These are phyloP conservation scores for Probaryconus sp. DNA, from an alignment of 1,140 invertebrate species.

Conservation along the genomic window DNA sequence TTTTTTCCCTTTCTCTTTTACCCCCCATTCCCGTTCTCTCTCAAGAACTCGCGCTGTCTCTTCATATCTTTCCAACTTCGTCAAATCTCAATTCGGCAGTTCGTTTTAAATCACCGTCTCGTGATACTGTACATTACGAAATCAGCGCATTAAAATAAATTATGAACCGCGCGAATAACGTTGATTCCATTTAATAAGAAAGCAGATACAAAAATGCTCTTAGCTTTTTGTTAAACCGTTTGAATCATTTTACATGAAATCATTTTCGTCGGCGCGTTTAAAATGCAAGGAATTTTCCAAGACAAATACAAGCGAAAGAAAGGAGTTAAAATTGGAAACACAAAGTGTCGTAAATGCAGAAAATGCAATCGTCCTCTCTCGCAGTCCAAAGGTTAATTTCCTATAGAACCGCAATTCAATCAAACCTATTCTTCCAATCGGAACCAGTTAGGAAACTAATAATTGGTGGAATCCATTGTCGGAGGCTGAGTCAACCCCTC, in stretches of 20 bases:
- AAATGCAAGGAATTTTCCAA: too few relatives aligned
- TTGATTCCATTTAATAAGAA: too few relatives aligned
- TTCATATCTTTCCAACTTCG: constrained; percentile 37
- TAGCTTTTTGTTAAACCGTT: too few relatives aligned
- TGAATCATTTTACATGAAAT: too few relatives aligned
- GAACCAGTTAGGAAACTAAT: constrained; percentile 70
- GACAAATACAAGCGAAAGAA: constrained; percentile 13
- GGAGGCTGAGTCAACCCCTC: constrained; percentile 51
- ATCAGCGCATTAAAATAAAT: too few relatives aligned
- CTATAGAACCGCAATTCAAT: constrained; percentile 69
- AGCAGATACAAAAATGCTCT: too few relatives aligned
- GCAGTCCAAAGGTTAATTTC: constrained; percentile 64
- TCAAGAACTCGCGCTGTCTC: constrained; percentile 26
- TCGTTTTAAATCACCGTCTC: constrained; percentile 35
- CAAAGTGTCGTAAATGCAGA: constrained; percentile 53
- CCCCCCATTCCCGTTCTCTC: constrained; percentile 20
- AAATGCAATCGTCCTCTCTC: constrained; percentile 49
- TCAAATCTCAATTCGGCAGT: constrained; percentile 51
- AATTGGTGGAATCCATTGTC: constrained; percentile 70
- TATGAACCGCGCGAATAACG: too few relatives aligned
- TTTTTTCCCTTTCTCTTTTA: constrained; percentile 17
- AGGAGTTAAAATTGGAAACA: constrained; percentile 19
- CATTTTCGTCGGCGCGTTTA: too few relatives aligned
- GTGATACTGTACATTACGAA: too few relatives aligned
- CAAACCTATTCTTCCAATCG: constrained; percentile 70